These are phyloP conservation scores for Sorex araneus DNA, from an alignment of 2,113 vertebrate genomes.

Conservation along the genomic window DNA sequence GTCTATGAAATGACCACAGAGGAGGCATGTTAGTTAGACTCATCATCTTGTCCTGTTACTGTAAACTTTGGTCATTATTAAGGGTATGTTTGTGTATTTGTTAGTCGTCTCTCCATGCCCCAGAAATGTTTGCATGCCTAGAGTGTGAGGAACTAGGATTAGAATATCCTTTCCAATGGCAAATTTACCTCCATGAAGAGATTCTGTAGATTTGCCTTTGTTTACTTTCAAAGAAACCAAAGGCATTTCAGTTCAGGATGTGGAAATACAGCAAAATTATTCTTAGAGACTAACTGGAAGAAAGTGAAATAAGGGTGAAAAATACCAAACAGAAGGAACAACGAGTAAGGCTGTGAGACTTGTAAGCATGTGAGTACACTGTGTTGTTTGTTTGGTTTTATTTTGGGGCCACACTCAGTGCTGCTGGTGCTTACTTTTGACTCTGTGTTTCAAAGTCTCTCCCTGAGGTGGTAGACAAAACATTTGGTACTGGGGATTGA, in stretches of 20 bases:
- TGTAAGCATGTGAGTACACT: background rate
- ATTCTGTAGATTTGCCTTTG: constrained; percentile 9
- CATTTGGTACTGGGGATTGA: too few relatives aligned
- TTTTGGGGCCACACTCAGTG: too few relatives aligned
- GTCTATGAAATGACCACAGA: background rate
- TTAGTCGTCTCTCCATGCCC: too few relatives aligned
- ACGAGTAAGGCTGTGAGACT: background rate
- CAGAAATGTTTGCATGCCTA: background rate
- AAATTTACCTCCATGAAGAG: background rate
- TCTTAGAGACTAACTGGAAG: background rate
- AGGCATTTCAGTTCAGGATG: background rate
- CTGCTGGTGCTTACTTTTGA: too few relatives aligned
- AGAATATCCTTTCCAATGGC: background rate
- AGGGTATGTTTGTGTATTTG: accelerated
- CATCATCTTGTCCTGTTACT: too few relatives aligned
- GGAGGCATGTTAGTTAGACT: too few relatives aligned
- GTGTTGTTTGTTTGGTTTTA: too few relatives aligned
- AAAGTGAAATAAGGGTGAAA: background rate
- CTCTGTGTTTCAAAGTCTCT: too few relatives aligned
- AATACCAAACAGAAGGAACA: background rate
- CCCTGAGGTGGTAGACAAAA: too few relatives aligned
- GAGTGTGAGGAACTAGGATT: background rate
- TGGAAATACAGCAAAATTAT: background rate
- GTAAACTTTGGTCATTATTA: too few relatives aligned
- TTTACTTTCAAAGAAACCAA: background rate